Evolutionary conservation across 1,140 invertebrate species (phyloP).

Genomic region (Drosophila ogumai): DNA sequence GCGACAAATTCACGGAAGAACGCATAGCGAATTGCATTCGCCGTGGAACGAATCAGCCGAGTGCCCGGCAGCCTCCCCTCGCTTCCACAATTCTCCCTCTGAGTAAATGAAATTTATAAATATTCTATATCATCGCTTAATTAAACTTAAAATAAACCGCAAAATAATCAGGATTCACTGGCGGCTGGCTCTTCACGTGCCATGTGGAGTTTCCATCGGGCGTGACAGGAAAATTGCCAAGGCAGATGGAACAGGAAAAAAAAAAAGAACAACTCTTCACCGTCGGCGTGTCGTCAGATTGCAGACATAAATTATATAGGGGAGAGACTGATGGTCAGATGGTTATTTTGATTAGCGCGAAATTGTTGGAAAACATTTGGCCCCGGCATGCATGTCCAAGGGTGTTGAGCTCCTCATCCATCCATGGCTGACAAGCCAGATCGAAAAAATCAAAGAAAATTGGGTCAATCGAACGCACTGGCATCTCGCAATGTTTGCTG

Average conservation of each 20-base stretch:
- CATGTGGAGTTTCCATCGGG: conserved; percentile 68
- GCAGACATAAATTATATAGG: conserved; percentile 70
- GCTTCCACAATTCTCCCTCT: neutral
- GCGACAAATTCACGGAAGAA: conserved; percentile 77
- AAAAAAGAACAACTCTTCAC: conserved; percentile 26
- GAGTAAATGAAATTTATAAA: conserved; percentile 58
- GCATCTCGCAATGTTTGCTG: conserved; percentile 5
- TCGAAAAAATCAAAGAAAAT: neutral
- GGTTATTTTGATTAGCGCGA: conserved; percentile 63
- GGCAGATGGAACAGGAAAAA: conserved; percentile 1
- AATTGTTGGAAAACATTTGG: conserved; percentile 48
- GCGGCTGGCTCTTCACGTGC: conserved; percentile 51
- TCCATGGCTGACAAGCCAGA: conserved; percentile 18
- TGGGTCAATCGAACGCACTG: conserved; percentile 43
- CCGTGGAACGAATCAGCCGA: conserved; percentile 51
- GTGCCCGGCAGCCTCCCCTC: neutral
- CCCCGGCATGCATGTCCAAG: conserved; percentile 34
- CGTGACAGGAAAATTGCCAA: conserved; percentile 72
- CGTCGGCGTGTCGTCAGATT: conserved; percentile 60
- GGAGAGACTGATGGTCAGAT: conserved; percentile 21
- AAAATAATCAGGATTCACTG: conserved; percentile 59
- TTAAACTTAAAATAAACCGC: conserved; percentile 77
- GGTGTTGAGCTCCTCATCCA: conserved; percentile 24
- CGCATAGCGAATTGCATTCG: conserved; percentile 74
- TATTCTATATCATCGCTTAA: conserved; percentile 60